Evolutionary conservation across 2,888 invertebrate species (phyloP).

Genomic region (Laothoe populi): DNA sequence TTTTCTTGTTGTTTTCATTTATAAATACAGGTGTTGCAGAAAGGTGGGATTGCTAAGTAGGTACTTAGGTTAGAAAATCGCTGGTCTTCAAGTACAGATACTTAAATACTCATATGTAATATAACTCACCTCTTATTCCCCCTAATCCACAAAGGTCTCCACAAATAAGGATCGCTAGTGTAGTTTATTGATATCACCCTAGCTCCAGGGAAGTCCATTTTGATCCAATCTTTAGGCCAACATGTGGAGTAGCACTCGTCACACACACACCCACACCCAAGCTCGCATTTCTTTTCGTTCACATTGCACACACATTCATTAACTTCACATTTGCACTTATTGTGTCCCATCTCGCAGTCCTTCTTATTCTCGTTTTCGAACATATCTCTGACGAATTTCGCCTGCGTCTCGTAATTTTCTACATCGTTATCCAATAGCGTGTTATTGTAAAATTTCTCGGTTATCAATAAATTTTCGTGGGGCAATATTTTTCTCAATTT

Average conservation of each 20-base stretch:
- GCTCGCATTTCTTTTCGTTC: slow-evolving; percentile 51
- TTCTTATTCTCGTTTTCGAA: slow-evolving; percentile 28
- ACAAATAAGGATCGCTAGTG: slow-evolving; percentile 90
- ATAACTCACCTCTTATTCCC: slow-evolving; percentile 84
- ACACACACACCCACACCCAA: slow-evolving; percentile 73
- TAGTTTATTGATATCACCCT: slow-evolving; percentile 93
- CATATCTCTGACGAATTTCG: slow-evolving; percentile 69
- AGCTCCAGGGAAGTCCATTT: slow-evolving; percentile 89
- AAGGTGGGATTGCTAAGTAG: too few species aligned
- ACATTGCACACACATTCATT: slow-evolving; percentile 22
- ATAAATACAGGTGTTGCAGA: too few species aligned
- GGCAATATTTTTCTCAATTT: slow-evolving; percentile 59
- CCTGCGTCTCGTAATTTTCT: slow-evolving; percentile 69
- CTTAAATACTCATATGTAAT: too few species aligned
- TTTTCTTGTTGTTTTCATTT: too few species aligned
- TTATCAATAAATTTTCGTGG: slow-evolving; percentile 61
- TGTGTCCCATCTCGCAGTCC: slow-evolving; percentile 26
- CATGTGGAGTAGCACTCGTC: slow-evolving; percentile 86
- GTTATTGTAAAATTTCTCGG: slow-evolving; percentile 72
- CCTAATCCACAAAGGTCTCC: slow-evolving; percentile 90
- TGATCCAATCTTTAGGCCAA: slow-evolving; percentile 95
- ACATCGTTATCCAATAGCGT: slow-evolving; percentile 57
- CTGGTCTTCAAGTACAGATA: too few species aligned
- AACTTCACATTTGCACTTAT: not conserved
- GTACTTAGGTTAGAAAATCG: too few species aligned